Evolutionary conservation across 30 jellyfish, hydroid and myxozoan species (phyloP).

Genomic region (Hydractinia echinata): DNA sequence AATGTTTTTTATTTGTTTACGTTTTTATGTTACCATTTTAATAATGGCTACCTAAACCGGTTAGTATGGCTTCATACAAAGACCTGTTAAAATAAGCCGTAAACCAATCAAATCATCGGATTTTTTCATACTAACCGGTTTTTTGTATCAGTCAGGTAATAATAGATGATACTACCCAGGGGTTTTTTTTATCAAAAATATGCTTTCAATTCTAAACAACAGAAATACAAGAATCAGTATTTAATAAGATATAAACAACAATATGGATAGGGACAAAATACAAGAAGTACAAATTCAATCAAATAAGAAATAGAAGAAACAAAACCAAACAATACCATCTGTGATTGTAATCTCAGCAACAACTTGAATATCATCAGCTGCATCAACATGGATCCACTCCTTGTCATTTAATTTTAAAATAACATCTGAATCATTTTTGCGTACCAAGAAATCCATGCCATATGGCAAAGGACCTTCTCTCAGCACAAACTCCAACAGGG

Average conservation of each 20-base stretch:
- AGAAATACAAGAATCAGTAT: no score
- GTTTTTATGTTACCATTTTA: no score
- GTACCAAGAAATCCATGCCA: slow-evolving; percentile 73
- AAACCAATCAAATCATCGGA: no score
- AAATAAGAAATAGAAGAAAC: not conserved
- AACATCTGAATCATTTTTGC: slow-evolving; percentile 53
- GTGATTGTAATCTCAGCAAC: slow-evolving; percentile 49
- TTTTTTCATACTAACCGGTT: no score
- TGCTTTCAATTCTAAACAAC: no score
- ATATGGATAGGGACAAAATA: not conserved
- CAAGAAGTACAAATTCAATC: not conserved
- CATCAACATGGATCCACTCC: slow-evolving; percentile 53
- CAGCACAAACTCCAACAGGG: slow-evolving; percentile 82
- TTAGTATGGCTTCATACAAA: no score
- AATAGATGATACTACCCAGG: no score
- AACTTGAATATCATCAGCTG: slow-evolving; percentile 81
- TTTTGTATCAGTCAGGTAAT: no score
- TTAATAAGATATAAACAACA: not conserved
- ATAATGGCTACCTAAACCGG: no score
- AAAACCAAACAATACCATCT: slow-evolving; percentile 37
- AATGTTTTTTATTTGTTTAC: no score
- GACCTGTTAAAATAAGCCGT: no score
- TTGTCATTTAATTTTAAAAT: slow-evolving; percentile 43
- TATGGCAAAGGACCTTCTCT: slow-evolving; percentile 89
- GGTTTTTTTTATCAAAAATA: no score